Evolutionary conservation across 2,113 vertebrate species (phyloP).

Genomic region (Ascaphus truei): DNA sequence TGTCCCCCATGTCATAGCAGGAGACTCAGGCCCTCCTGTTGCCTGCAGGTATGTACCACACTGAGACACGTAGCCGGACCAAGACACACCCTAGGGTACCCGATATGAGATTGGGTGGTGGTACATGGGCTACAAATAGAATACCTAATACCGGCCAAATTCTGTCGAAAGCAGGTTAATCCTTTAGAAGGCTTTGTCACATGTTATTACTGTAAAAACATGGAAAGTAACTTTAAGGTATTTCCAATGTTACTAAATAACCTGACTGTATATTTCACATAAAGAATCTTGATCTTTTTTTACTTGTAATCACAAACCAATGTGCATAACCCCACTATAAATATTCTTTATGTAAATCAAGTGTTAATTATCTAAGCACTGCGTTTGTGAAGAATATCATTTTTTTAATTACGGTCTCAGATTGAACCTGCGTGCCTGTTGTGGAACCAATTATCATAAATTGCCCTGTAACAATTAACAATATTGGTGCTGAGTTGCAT

Average conservation of each 20-base stretch:
- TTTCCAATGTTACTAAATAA: neutral
- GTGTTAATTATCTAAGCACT: slow-evolving; percentile 71
- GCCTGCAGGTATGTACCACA: too few species aligned
- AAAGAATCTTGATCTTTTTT: neutral
- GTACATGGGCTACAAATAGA: too few species aligned
- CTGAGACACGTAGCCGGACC: too few species aligned
- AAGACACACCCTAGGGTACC: too few species aligned
- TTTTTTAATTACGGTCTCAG: slow-evolving; percentile 76
- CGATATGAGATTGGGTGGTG: too few species aligned
- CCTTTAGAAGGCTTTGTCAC: too few species aligned
- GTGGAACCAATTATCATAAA: slow-evolving; percentile 98
- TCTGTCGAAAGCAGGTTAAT: too few species aligned
- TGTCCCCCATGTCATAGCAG: too few species aligned
- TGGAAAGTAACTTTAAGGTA: neutral
- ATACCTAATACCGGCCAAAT: too few species aligned
- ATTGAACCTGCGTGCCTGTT: slow-evolving; percentile 71
- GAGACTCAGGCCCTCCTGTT: too few species aligned
- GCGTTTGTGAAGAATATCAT: slow-evolving; percentile 68
- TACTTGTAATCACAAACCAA: neutral
- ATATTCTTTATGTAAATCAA: slow-evolving; percentile 71
- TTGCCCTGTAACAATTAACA: slow-evolving; percentile 96
- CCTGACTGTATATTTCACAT: neutral
- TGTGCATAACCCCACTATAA: slow-evolving; percentile 38
- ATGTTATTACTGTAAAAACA: neutral
- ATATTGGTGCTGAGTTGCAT: slow-evolving; percentile 75